These are phyloP conservation scores for Casuarius casuarius DNA, from an alignment of 2,113 vertebrate species.

Conservation along the genomic window DNA sequence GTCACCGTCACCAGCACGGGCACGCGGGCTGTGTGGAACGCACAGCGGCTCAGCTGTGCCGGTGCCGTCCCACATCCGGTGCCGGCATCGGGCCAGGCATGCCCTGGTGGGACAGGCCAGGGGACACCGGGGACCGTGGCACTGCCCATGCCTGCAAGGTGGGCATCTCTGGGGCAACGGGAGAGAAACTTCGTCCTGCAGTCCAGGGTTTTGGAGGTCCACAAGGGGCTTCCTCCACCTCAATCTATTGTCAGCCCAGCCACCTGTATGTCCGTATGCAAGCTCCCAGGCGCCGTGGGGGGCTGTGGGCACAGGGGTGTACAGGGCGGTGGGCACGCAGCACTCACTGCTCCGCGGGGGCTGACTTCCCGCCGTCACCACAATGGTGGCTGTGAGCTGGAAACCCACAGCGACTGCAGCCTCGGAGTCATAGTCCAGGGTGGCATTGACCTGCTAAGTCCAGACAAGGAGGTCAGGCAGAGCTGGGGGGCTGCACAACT, in stretches of 20 bases:
- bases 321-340: too few relatives aligned
- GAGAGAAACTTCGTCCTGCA: neutral
- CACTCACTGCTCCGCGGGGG: conserved; percentile 75
- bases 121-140: fast-evolving
- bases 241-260: too few relatives aligned
- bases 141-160: neutral
- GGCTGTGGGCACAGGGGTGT: neutral
- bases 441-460: conserved; percentile 55
- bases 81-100: fast-evolving
- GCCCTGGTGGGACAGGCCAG: too few relatives aligned
- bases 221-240: neutral
- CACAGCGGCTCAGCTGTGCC: fast-evolving
- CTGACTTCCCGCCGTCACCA: conserved; percentile 66
- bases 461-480: neutral
- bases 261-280: neutral
- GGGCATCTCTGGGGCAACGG: neutral
- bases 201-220: neutral
- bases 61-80: neutral
- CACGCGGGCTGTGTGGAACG: conserved; percentile 68
- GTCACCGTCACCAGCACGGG: conserved; percentile 78
- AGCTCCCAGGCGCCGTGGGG: neutral
- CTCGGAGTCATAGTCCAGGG: conserved; percentile 62
- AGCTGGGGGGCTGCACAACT: too few relatives aligned
- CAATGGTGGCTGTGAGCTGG: conserved; percentile 66
- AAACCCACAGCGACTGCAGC: conserved; percentile 21